Conservation (phyloP, 2,113 vertebrate species). For the Cinclus cinclus region DNA sequence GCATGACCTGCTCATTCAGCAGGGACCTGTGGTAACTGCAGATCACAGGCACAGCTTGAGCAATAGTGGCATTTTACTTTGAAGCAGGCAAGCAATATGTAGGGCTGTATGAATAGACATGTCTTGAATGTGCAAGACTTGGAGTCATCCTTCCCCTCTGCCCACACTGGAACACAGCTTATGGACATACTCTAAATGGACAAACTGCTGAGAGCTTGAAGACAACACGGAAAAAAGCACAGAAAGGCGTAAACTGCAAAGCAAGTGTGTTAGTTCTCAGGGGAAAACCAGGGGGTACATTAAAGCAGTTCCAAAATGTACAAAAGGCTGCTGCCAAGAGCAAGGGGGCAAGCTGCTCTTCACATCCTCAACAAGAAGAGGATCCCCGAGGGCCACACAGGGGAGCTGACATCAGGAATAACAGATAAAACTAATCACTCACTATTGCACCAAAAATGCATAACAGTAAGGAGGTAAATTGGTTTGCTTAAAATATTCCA, state of each 20-base stretch:
- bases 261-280: background rate
- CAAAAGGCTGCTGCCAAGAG: background rate
- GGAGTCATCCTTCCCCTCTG: background rate
- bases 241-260: background rate
- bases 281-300: background rate
- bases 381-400: background rate
- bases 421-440: background rate
- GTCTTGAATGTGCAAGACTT: background rate
- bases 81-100: background rate
- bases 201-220: background rate
- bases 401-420: background rate
- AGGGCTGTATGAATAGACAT: background rate
- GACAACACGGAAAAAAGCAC: background rate
- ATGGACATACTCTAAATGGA: background rate
- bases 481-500: background rate
- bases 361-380: background rate
- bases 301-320: background rate
- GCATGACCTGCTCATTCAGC: background rate
- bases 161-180: background rate
- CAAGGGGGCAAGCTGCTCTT: background rate
- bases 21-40: background rate
- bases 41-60: background rate
- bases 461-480: background rate
- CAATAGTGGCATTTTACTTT: background rate
- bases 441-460: background rate